Evolutionary conservation across 2,797 vertebrate genomes (phyloP).

Genomic region (Sebastes taczanowskii): DNA sequence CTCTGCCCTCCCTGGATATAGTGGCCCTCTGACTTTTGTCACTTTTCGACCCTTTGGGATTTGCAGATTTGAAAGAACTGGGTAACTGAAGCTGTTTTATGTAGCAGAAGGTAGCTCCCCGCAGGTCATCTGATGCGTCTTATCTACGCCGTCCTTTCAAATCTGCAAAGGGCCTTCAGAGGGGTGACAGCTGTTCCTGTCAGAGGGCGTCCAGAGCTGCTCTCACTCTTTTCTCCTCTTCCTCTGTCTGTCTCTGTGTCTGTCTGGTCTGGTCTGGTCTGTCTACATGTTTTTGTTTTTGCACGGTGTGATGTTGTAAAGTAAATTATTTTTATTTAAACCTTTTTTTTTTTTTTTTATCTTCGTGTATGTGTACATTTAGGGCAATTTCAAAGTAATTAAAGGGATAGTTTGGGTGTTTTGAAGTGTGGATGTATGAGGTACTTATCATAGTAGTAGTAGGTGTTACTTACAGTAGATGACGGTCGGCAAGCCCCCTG

Average conservation of each 20-base stretch:
- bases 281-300: slow-evolving; percentile 44
- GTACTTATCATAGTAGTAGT: too few relatives aligned
- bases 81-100: slow-evolving; percentile 38
- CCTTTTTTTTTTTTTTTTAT: neutral
- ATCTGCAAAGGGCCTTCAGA: slow-evolving; percentile 59
- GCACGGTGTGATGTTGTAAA: slow-evolving; percentile 41
- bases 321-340: neutral
- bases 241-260: slow-evolving; percentile 38
- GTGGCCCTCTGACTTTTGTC: slow-evolving; percentile 22
- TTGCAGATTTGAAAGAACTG: slow-evolving; percentile 66
- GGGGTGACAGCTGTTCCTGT: slow-evolving; percentile 60
- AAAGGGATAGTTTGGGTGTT: neutral
- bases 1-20: slow-evolving; percentile 18
- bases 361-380: neutral
- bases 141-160: slow-evolving; percentile 59
- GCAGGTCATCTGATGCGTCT: slow-evolving; percentile 48
- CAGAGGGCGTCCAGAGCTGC: slow-evolving; percentile 50
- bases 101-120: slow-evolving; percentile 26
- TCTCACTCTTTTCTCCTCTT: slow-evolving; percentile 37
- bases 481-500: too few relatives aligned
- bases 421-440: too few relatives aligned
- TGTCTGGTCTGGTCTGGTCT: slow-evolving; percentile 8
- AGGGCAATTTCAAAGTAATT: neutral
- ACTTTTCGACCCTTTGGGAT: slow-evolving; percentile 13
- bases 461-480: too few relatives aligned